Conservation (phyloP, 2,797 vertebrate genomes). For the Acipenser ruthenus region DNA sequence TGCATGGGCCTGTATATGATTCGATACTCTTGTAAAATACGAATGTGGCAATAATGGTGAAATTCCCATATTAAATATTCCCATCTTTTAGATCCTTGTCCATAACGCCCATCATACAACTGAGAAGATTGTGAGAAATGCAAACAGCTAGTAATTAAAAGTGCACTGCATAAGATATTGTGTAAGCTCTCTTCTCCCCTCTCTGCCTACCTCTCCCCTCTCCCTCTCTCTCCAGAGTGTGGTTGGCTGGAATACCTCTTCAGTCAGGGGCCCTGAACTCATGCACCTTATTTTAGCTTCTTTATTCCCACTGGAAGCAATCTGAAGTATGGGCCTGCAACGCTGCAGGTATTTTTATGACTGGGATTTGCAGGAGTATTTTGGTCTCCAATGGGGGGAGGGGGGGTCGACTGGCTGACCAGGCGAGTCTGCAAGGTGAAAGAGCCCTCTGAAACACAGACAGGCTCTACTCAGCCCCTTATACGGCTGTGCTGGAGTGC, state of each 20-base stretch:
- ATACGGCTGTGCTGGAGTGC: conserved; percentile 30
- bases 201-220: too few species aligned
- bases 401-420: conserved; percentile 24
- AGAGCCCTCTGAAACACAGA: conserved; percentile 7
- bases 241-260: background rate
- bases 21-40: too few species aligned
- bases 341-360: conserved; percentile 66
- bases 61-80: too few species aligned
- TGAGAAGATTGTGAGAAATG: too few species aligned
- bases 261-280: conserved; percentile 40
- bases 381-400: conserved; percentile 34
- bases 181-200: too few species aligned
- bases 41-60: too few species aligned
- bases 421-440: conserved; percentile 24
- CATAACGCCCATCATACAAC: too few species aligned
- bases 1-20: too few species aligned
- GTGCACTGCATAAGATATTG: too few species aligned
- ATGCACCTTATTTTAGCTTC: conserved; percentile 56
- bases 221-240: too few species aligned
- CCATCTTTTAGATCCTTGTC: too few species aligned
- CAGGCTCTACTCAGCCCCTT: conserved; percentile 31
- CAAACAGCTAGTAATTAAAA: too few species aligned
- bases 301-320: conserved; percentile 63
- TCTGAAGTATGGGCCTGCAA: conserved; percentile 55
- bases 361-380: conserved; percentile 55